Conservation (phyloP, 2,797 vertebrate genomes). For the Silurus lanzhouensis region DNA sequence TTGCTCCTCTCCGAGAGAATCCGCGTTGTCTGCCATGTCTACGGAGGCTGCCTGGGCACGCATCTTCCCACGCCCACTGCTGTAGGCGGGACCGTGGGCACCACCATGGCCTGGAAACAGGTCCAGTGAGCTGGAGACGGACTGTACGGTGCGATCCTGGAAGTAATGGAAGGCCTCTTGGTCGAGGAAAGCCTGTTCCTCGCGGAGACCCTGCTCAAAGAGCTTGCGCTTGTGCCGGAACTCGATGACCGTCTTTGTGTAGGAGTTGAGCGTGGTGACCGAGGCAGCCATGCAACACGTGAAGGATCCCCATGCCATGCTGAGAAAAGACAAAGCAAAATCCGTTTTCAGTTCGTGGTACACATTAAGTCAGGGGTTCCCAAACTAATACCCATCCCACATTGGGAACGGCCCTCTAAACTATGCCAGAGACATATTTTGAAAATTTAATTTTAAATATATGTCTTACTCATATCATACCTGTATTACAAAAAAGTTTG, state of each 20-base stretch:
- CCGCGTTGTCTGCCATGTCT: constrained; percentile 73
- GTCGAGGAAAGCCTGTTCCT: constrained; percentile 90
- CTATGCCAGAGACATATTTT: too few relatives aligned
- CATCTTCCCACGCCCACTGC: constrained; percentile 66
- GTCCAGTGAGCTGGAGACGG: constrained; percentile 74
- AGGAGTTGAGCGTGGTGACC: constrained; percentile 97
- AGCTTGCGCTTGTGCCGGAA: constrained; percentile 94
- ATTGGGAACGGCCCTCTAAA: too few relatives aligned
- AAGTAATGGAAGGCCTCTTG: constrained; percentile 91
- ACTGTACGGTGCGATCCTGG: constrained; percentile 84
- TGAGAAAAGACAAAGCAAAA: constrained; percentile 60
- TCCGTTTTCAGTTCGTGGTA: too few relatives aligned
- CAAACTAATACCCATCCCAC: too few relatives aligned
- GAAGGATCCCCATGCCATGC: constrained; percentile 95
- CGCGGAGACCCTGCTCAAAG: constrained; percentile 89
- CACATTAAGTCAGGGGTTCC: too few relatives aligned
- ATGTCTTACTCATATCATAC: too few relatives aligned
- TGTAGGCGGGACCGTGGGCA: constrained; percentile 57
- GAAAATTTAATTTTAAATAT: too few relatives aligned
- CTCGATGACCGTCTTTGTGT: constrained; percentile 96
- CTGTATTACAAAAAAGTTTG: too few relatives aligned
- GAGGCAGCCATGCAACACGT: constrained; percentile 97
- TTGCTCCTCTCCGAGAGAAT: constrained; percentile 76
- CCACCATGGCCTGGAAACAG: constrained; percentile 66
- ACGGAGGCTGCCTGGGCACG: constrained; percentile 62